phyloP scores from a whole-genome alignment of 2,888 invertebrate species.

The Boloria selene region DNA sequence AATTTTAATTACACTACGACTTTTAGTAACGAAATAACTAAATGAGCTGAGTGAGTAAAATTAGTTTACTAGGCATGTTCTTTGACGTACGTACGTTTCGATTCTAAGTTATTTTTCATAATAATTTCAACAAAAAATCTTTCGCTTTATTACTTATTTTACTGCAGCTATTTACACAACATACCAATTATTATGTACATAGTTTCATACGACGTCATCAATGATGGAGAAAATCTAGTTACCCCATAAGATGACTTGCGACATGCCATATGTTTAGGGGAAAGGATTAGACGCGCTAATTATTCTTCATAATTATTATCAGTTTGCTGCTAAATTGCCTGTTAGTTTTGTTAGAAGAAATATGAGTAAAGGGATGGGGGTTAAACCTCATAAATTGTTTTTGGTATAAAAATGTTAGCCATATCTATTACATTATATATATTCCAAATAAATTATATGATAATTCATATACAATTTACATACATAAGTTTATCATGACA shows the following conservation, averaged over 20 bases:
- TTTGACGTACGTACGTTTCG: too few relatives aligned
- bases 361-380: conserved; percentile 20
- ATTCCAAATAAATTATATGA: too few relatives aligned
- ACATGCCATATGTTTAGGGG: conserved; percentile 59
- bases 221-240: conserved; percentile 24
- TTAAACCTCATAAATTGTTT: background rate
- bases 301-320: conserved; percentile 51
- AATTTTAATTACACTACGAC: too few relatives aligned
- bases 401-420: background rate
- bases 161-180: too few relatives aligned
- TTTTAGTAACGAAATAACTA: too few relatives aligned
- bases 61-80: too few relatives aligned
- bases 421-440: background rate
- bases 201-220: conserved; percentile 8
- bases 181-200: conserved; percentile 1
- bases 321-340: conserved; percentile 53
- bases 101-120: too few relatives aligned
- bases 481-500: too few relatives aligned
- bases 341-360: conserved; percentile 48
- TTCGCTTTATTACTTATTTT: too few relatives aligned
- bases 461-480: too few relatives aligned
- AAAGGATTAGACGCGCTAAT: conserved; percentile 71
- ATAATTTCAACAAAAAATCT: too few relatives aligned
- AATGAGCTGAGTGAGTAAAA: too few relatives aligned
- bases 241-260: conserved; percentile 63